Evolutionary conservation across 2,113 vertebrate species (phyloP).

Genomic region (Mionectes macconnelli): DNA sequence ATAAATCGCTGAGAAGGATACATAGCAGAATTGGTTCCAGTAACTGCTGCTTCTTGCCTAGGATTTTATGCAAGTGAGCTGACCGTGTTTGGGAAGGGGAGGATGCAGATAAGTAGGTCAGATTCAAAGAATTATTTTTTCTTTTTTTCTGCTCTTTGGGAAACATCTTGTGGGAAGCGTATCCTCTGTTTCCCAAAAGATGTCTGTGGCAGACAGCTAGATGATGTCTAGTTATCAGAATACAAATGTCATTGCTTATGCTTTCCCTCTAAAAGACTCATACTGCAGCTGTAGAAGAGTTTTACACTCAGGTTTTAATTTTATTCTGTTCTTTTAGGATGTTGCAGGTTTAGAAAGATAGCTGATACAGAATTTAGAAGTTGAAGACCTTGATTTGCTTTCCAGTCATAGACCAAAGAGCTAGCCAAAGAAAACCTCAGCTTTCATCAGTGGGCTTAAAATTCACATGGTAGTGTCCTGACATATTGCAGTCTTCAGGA

Average conservation of each 20-base stretch:
- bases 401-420: background rate
- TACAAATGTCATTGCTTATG: background rate
- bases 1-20: background rate
- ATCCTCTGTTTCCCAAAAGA: background rate
- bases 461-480: background rate
- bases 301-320: background rate
- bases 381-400: background rate
- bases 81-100: background rate
- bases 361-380: background rate
- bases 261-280: background rate
- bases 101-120: background rate
- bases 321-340: background rate
- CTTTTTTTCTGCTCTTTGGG: background rate
- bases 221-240: background rate
- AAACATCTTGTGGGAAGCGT: background rate
- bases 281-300: background rate
- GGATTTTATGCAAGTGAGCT: background rate
- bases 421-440: background rate
- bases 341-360: background rate
- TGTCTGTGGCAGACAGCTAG: background rate
- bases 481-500: background rate
- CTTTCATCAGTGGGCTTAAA: background rate
- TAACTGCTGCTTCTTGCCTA: background rate
- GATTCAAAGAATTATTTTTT: background rate
- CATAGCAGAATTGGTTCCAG: background rate